These are phyloP conservation scores for Halcyon senegalensis DNA, from an alignment of 2,113 vertebrate species.

Conservation along the genomic window DNA sequence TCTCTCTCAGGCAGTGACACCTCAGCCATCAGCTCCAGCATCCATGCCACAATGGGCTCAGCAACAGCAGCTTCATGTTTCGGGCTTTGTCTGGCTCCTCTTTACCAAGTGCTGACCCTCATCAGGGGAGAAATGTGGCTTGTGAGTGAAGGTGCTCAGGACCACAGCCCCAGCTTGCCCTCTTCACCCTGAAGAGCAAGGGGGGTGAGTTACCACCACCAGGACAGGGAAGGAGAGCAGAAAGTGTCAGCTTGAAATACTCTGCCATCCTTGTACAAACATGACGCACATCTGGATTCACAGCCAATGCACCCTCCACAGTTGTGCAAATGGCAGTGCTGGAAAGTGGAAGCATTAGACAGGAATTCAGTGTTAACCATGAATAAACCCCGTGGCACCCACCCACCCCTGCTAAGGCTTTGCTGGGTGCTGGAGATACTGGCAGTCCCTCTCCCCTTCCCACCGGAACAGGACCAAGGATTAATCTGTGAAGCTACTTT, in stretches of 20 bases:
- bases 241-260: background rate
- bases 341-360: background rate
- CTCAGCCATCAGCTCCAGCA: background rate
- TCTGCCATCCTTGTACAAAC: background rate
- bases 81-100: background rate
- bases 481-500: background rate
- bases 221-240: fast-evolving
- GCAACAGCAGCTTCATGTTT: background rate
- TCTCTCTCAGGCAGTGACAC: background rate
- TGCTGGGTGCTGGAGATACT: background rate
- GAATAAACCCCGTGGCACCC: background rate
- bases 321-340: background rate
- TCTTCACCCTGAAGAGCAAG: background rate
- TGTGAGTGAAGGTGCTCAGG: background rate
- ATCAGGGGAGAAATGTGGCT: fast-evolving
- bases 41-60: fast-evolving
- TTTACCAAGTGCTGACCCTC: background rate
- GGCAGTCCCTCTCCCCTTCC: background rate
- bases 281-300: background rate
- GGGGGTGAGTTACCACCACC: background rate
- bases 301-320: fast-evolving
- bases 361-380: background rate
- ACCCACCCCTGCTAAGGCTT: background rate
- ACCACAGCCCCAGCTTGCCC: background rate
- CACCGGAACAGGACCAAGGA: background rate